Evolutionary conservation across 2,888 invertebrate species (phyloP), one percentile per base, ranked within the genome.

Genomic region (Periphyllus acericola): DNA sequence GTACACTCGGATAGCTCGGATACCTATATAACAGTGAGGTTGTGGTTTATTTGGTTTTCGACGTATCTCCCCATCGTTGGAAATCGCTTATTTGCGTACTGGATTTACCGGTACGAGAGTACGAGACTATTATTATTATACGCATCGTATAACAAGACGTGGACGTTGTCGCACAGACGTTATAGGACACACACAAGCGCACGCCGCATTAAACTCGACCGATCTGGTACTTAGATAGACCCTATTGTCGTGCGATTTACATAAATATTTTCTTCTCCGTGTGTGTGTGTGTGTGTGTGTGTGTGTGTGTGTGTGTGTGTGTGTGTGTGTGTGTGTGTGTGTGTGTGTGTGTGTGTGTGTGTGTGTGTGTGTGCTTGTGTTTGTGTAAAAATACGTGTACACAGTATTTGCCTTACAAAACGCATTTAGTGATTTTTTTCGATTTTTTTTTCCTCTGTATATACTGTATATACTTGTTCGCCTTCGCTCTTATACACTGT

Each of bases 41-140:
- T 46, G 72, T 72, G 25, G 82, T 82, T 82, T 82, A 82, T 72
- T 82, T 29, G 52, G 52, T 82, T 83, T 72, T 36, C 34, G 21
- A 60, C 60, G n/a, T 60, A 29, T 76, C n/a, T 46, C 17, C 19
- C 4, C 29, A 4, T 34, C 36, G 36, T 29, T 19, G 6, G 34
- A 60, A 36, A 75, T 74, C 60, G 36, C 36, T n/a, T 60, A 40
- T 83, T 74, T 60, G 29, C 74, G 74, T 74, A 83, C 83, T 21
- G 60, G 83, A 83, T 75, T 74, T 75, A 75, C 74, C 25, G 21
- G 81, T 71, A 82, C 72, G 17, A 71, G 17, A 68, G 81, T 71
- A 82, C 72, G 17, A 71, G 17, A 68, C n/a, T 29, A 29, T 46
- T 36, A 6, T 36, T 29, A 68, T 68, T 75, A n/a, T 40, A 40